Evolutionary conservation across 2,888 invertebrate species (phyloP).

Genomic region (Lysandra bellargus): DNA sequence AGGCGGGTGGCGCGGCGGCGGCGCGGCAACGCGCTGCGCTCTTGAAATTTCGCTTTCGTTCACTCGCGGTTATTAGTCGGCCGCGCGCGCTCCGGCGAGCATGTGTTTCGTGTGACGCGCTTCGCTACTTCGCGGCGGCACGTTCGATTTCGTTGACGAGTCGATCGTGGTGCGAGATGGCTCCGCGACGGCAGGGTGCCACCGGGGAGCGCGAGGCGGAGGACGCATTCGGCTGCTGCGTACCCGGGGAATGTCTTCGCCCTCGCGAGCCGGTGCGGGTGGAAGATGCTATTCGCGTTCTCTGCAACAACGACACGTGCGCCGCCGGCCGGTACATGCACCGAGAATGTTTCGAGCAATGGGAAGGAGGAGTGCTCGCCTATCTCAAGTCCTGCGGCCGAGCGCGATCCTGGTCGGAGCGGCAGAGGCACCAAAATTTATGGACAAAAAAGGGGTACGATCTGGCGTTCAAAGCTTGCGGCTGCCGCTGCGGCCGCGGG

Average conservation of each 20-base stretch:
- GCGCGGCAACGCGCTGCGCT: conserved; percentile 77
- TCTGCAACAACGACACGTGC: conserved; percentile 97
- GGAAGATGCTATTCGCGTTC: conserved; percentile 91
- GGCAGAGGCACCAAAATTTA: conserved; percentile 95
- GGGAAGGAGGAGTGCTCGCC: conserved; percentile 94
- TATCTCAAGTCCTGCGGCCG: conserved; percentile 95
- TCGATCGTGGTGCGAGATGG: conserved; percentile 69
- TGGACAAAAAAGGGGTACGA: conserved; percentile 99
- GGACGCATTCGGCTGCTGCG: conserved; percentile 86
- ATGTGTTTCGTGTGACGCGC: conserved; percentile 81
- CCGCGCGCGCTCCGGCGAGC: conserved; percentile 81
- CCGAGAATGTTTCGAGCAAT: conserved; percentile 95
- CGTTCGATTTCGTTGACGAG: conserved; percentile 71
- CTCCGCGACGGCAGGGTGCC: conserved; percentile 76
- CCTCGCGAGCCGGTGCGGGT: conserved; percentile 83
- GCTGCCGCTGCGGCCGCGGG: conserved; percentile 95
- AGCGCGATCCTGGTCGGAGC: conserved; percentile 96
- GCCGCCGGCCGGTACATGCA: conserved; percentile 95
- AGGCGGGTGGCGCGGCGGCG: conserved; percentile 59
- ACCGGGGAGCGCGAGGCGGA: conserved; percentile 74
- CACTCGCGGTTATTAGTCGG: conserved; percentile 80
- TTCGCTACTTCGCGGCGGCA: conserved; percentile 58
- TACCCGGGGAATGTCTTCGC: conserved; percentile 91
- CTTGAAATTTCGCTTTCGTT: conserved; percentile 87
- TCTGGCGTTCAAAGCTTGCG: conserved; percentile 96